Base-by-base conservation (phyloP, 2,797 vertebrate genomes). In the Menidia menidia region DNA sequence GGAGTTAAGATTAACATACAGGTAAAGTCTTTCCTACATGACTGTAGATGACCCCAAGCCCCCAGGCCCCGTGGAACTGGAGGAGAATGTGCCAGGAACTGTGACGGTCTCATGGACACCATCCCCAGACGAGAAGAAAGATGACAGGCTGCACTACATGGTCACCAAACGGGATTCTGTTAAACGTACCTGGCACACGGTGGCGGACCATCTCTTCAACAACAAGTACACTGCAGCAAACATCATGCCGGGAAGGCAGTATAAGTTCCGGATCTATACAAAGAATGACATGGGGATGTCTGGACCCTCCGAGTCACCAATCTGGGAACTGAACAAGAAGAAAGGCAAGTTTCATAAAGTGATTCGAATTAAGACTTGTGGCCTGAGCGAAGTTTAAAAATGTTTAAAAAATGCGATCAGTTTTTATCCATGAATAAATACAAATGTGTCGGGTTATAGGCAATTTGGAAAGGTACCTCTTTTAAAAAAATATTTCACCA, bases 201-300 rank as follows among this genome's bases (percentile, higher is more conserved):
- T 93, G 67, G 96, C 91, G 1, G 95, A 96, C 80, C 90, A 63
- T 19, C 92, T 98, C 87, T 96, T 97, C 81, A 97, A 95, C 89
- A 97, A 97, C 82, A 96, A 80, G 78, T 97, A 95, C 85, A 99
- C 97, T 0, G 93, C 87, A 77, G 93, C 93, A 80, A 95, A 93
- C 35, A 88, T 97, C 67, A 72, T 98, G 89, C 94, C 96, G 0
- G 96, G 96, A 16, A 82, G 92, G 15, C 93, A 96, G 66, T 98
- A 99, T 87, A 91, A 94, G 83, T 99, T 98, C 86, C 94, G 95
- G 1, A 95, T 98, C n/a, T 93, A 95, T 66, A 96, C 97, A 70
- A 96, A 96, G 86, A 99, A 96, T 4, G 93, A 92, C 78, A 90
- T 97, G 93, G 97, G 96, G 30, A 55, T 74, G 68, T 98, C 97